Evolutionary conservation across 2,113 vertebrate species (phyloP), one percentile per base, ranked within the genome.

Genomic region (Malaclemys terrapin): DNA sequence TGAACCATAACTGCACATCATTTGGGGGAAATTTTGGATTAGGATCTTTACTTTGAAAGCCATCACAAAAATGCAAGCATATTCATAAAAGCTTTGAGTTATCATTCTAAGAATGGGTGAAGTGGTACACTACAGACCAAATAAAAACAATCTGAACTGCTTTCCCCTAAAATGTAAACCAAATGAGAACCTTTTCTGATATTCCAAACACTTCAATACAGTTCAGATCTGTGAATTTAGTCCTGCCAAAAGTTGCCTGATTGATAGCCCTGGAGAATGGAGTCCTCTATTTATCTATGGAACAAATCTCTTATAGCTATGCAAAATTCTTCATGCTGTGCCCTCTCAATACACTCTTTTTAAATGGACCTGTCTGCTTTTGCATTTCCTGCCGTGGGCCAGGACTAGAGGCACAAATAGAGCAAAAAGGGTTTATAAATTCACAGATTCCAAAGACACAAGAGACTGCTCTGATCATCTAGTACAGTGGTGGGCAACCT

Each of bases 241-340:
- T 27, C 27, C 24, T 80, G 72, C 59, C 72, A 45, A 10, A 62
- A 62, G 29, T 10, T 57, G 75, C 50, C 72, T 25, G 52, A 31
- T 42, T 86, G 78, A 35, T 13, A 75, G 45, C 13, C 59, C 84
- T 35, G 12, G 3, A 17, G 35, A 20, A 0, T 49, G 25, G 0
- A 27, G 25, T 38, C n/a, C 47, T 65, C 29, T 5, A 0, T 29
- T 20, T 38, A 13, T 6, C 38, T 11, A 47, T 6, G 56, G 56
- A 54, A 54, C 54, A 38, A 17, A 0, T 9, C 29, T 10, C 62
- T 45, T 8, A 0, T 2, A 45, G 22, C 0, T 2, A 78, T 45
- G n/a, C 22, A n/a, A 53, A n/a, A 27, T 38, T 25, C 52, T 12
- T 82, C 35, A 52, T 59, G 52, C 35, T 59, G 84, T 35, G 24